These are phyloP conservation scores for Mesocricetus auratus DNA, from an alignment of 2,113 vertebrate species.

Conservation along the genomic window DNA sequence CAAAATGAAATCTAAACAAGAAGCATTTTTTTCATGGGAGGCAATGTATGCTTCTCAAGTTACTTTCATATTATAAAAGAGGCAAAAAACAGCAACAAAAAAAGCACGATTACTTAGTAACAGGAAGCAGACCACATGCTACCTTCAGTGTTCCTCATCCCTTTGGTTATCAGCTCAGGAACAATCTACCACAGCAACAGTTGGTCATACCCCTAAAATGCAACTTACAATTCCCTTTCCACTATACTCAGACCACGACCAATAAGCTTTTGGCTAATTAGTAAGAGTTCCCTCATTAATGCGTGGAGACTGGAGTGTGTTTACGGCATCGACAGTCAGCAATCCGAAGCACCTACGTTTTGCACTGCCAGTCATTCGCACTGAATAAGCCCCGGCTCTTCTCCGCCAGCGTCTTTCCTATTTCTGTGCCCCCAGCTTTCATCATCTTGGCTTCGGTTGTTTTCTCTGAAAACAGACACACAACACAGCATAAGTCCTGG, in stretches of 20 bases:
- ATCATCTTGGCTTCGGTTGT: slow-evolving; percentile 99
- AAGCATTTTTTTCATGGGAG: background rate
- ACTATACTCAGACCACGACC: background rate
- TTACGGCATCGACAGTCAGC: background rate
- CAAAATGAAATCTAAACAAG: background rate
- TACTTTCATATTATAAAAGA: slow-evolving; percentile 12
- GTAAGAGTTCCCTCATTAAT: background rate
- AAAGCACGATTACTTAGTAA: background rate
- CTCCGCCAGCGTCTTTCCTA: slow-evolving; percentile 98
- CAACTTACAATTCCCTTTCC: background rate
- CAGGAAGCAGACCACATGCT: background rate
- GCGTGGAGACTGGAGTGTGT: background rate
- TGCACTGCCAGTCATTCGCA: slow-evolving; percentile 99
- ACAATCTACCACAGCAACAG: background rate
- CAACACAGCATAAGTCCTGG: background rate
- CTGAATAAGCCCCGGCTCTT: slow-evolving; percentile 98
- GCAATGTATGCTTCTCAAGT: background rate
- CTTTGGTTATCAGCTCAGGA: background rate
- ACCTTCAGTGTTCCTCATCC: background rate
- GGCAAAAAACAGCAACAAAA: background rate
- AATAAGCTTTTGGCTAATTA: background rate
- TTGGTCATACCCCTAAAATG: background rate
- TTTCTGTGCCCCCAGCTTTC: slow-evolving; percentile 99
- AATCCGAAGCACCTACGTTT: slow-evolving; percentile 91
- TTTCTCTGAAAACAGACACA: slow-evolving; percentile 91